A percentile compares a stretch with the other conserved stretches of the same genome.
These are phyloP conservation scores for Hydrophis major DNA, from an alignment of 2,797 vertebrate species.

Conservation along the genomic window DNA sequence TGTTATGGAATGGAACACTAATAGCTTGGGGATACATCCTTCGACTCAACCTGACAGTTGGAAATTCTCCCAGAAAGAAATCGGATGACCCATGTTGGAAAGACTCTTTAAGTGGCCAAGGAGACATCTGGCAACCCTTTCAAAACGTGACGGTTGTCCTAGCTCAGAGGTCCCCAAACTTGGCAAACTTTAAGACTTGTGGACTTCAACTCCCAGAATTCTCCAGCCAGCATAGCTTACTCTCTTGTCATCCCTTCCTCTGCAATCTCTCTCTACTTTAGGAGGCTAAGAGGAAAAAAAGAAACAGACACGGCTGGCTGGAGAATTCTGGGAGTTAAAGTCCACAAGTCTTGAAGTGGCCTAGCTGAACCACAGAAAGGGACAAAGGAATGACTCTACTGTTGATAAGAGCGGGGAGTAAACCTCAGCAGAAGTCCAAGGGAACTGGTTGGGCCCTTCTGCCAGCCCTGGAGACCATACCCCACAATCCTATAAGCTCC, in stretches of 20 bases:
- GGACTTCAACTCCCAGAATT: too few species aligned
- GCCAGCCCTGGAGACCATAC: too few species aligned
- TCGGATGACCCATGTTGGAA: not conserved
- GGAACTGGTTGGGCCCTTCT: not conserved
- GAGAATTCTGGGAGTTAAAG: too few species aligned
- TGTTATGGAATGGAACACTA: not conserved
- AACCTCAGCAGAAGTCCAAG: not conserved
- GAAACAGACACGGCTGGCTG: too few species aligned
- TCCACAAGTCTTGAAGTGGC: not conserved
- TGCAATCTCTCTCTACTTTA: too few species aligned
- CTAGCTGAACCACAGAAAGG: not conserved
- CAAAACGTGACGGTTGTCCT: not conserved
- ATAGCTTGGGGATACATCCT: not conserved
- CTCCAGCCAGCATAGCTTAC: too few species aligned
- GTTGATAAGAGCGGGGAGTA: not conserved
- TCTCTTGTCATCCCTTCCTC: too few species aligned
- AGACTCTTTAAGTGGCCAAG: not conserved
- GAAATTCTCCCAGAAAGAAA: not conserved
- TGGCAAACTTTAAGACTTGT: too few species aligned
- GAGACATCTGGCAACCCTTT: not conserved
- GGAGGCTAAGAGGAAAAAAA: too few species aligned
- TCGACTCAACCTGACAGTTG: not conserved
- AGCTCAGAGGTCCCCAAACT: too few species aligned
- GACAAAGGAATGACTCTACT: not conserved
- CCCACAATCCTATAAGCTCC: not conserved